Evolutionary conservation across 1,140 invertebrate genomes (phyloP).

Genomic region (Myzus persicae): DNA sequence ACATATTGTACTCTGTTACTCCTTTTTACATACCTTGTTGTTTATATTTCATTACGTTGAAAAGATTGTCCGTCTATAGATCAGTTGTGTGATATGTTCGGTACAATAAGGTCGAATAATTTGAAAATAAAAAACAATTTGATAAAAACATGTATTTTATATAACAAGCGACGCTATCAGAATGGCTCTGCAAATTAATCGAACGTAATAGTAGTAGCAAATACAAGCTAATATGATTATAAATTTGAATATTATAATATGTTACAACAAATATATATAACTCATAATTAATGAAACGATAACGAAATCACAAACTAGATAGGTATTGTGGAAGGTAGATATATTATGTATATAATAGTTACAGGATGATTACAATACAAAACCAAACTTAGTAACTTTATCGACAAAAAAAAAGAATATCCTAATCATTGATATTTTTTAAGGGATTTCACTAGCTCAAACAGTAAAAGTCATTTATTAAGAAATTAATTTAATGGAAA

Average conservation of each 20-base stretch:
- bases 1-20: background rate
- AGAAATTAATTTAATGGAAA: background rate
- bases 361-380: background rate
- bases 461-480: background rate
- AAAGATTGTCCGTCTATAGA: background rate
- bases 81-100: slow-evolving; percentile 22
- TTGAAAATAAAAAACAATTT: slow-evolving; percentile 49
- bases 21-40: background rate
- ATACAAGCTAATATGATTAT: slow-evolving; percentile 35
- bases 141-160: slow-evolving; percentile 23
- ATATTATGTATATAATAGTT: background rate
- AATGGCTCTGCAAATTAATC: slow-evolving; percentile 31
- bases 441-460: background rate
- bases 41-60: background rate
- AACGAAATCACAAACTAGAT: slow-evolving; percentile 29
- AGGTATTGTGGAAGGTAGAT: slow-evolving; percentile 16
- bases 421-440: background rate
- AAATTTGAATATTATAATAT: slow-evolving; percentile 37
- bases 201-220: slow-evolving; percentile 11
- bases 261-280: background rate
- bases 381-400: background rate
- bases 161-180: background rate
- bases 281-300: slow-evolving; percentile 30
- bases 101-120: slow-evolving; percentile 49
- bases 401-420: background rate